Evolutionary conservation across 2,797 vertebrate species (phyloP).

Genomic region (Eremophila alpestris): DNA sequence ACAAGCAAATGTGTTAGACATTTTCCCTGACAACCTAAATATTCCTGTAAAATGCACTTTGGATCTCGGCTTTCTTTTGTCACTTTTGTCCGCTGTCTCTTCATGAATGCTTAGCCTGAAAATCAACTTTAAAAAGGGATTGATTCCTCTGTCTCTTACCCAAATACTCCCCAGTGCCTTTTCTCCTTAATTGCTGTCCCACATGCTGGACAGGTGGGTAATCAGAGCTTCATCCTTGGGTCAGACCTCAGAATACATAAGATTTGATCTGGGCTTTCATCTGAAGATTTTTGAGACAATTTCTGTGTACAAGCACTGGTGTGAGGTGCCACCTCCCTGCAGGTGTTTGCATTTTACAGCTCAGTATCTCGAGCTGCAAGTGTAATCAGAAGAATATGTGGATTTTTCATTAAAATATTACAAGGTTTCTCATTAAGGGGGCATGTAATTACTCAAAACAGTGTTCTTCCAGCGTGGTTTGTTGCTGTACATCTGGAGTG

Average conservation of each 20-base stretch:
- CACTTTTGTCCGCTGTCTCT: background rate
- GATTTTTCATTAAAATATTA: background rate
- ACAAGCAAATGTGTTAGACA: conserved; percentile 61
- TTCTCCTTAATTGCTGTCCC: background rate
- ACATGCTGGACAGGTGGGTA: background rate
- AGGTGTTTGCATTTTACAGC: background rate
- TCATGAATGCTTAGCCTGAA: background rate
- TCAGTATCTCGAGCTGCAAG: rapidly evolving
- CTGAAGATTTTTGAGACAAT: background rate
- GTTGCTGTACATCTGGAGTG: background rate
- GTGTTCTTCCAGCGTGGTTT: background rate
- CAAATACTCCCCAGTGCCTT: background rate
- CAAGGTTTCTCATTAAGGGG: background rate
- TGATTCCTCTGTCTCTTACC: background rate
- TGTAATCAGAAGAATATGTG: background rate
- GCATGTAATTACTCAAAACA: background rate
- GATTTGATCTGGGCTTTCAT: background rate
- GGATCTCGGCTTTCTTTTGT: conserved; percentile 45
- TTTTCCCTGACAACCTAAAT: conserved; percentile 60
- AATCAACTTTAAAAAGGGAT: background rate
- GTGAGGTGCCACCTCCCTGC: background rate
- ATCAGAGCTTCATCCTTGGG: background rate
- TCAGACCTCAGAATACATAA: background rate
- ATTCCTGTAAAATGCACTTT: conserved; percentile 46
- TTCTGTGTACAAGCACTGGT: background rate